phyloP scores from a whole-genome alignment of 2,888 invertebrate species.

The Mystacides longicornis region DNA sequence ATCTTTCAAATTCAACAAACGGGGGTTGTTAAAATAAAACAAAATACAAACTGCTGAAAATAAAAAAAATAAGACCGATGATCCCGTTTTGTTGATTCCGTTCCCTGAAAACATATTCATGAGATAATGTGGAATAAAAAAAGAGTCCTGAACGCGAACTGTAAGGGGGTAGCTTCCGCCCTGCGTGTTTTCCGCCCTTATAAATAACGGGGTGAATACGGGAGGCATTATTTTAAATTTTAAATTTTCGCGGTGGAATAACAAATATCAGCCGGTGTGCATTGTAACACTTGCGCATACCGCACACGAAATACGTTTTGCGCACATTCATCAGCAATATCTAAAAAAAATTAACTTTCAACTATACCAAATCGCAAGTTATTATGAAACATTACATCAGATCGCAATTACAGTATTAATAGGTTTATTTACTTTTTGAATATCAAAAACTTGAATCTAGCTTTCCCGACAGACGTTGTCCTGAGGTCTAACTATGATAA shows the following conservation, averaged over 20 bases:
- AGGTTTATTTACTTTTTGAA: too few species aligned
- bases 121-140: neutral
- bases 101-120: neutral
- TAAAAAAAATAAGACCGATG: neutral
- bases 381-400: too few species aligned
- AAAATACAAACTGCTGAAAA: neutral
- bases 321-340: too few species aligned
- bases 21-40: neutral
- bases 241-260: constrained; percentile 2
- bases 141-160: neutral
- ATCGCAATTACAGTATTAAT: too few species aligned
- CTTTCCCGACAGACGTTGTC: too few species aligned
- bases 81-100: neutral
- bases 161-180: neutral
- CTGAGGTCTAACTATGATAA: too few species aligned
- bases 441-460: too few species aligned
- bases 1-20: constrained; percentile 1
- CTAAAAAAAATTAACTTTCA: too few species aligned
- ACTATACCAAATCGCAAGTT: too few species aligned
- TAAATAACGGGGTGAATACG: neutral
- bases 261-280: too few species aligned
- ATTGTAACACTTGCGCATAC: too few species aligned
- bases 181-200: neutral
- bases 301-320: too few species aligned
- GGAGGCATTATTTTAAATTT: neutral